Percentiles rank a stretch among this genome's conserved stretches.
Evolutionary conservation across 2,113 vertebrate genomes (phyloP).

Genomic region (Charina bottae): DNA sequence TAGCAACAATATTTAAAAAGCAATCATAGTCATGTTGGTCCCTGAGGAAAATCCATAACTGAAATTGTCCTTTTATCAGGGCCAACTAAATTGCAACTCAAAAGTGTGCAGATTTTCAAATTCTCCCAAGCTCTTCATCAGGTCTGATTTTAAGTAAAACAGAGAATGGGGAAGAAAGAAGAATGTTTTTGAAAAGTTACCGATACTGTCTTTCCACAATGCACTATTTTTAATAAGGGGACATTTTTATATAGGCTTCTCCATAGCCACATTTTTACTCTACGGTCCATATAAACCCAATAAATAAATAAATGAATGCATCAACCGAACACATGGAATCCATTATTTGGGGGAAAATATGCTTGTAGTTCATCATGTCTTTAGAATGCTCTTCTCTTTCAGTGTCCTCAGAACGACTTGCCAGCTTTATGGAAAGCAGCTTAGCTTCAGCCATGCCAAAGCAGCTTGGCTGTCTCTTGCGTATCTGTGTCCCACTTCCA

Average conservation of each 20-base stretch:
- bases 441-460: conserved; percentile 15
- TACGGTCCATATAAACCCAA: background rate
- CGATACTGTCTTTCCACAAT: background rate
- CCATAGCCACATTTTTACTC: background rate
- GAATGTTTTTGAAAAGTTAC: background rate
- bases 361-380: conserved; percentile 18
- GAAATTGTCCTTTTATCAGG: background rate
- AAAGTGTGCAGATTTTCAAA: background rate
- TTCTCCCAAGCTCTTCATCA: background rate
- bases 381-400: background rate
- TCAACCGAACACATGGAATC: background rate
- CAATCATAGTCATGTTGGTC: background rate
- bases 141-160: background rate
- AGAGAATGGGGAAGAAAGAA: background rate
- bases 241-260: background rate
- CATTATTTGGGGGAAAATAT: background rate
- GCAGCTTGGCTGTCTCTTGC: background rate
- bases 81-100: background rate
- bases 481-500: conserved; percentile 2
- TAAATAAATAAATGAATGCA: background rate
- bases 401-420: background rate
- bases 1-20: background rate
- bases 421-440: background rate
- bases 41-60: background rate
- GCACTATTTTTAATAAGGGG: background rate